Conservation (phyloP, 1,140 invertebrate genomes). For the Trypoxylus dichotomus region DNA sequence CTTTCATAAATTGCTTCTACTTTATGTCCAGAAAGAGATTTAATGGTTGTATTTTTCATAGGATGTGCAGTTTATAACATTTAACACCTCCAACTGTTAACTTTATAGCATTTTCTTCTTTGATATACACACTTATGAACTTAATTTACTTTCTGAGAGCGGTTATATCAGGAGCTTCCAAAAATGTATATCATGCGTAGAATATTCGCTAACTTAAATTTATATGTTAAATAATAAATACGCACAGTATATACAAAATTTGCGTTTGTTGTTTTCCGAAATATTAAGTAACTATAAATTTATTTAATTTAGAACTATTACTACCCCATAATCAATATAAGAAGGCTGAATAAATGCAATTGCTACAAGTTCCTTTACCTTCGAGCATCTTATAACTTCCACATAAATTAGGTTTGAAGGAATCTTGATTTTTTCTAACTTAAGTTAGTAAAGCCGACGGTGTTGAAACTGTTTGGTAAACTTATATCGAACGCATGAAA, state of each 20-base stretch:
- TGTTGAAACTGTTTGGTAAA: background rate
- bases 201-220: no score
- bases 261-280: no score
- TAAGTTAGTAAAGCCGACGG: background rate
- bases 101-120: background rate
- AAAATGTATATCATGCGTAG: no score
- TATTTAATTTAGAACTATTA: no score
- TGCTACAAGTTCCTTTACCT: background rate
- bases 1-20: background rate
- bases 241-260: no score
- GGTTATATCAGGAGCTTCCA: no score
- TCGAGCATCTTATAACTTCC: background rate
- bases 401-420: background rate
- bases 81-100: background rate
- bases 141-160: background rate
- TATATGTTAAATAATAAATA: no score
- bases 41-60: background rate
- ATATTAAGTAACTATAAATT: no score
- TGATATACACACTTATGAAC: background rate
- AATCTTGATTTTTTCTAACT: background rate
- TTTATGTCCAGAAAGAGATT: background rate
- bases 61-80: background rate
- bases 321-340: no score
- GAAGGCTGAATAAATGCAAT: no score
- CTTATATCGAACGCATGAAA: background rate